Base-by-base conservation (phyloP, 2,888 invertebrate species). In the Coremacera marginata region DNA sequence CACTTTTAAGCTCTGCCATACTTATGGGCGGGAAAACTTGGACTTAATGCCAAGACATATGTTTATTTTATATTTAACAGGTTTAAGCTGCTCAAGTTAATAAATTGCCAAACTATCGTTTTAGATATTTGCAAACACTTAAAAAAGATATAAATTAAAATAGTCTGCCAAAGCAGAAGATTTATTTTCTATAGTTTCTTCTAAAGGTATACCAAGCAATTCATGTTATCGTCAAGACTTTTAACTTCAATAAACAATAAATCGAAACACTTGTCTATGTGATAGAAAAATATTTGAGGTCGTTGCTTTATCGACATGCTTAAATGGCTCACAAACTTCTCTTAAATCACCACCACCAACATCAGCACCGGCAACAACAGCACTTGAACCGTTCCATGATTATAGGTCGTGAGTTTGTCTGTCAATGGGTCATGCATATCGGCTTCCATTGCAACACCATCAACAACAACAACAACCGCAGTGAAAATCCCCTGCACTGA, bases 341-440 rank as follows among this genome's bases (percentile, higher is more conserved):
- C 19, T 14, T 27, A 7, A 1, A 2, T 31, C 52, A 52, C 19
- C 52, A 19, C 34, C 27, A 2, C 72, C 37, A 44, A 49, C 19
- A 51, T 3, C 16, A 14, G 51, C 67, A 19, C 37, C 44, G 44
- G 44, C 44, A 44, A 44, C 44, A 44, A 37, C 22, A 57, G 11
- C 44, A 4, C 34, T 31, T 8, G 34, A 22, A 55, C n/a, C 19
- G 7, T 44, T 67, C 37, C 44, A 44, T 67, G 70, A 70, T 70
- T 74, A 82, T 83, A 80, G 82, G 82, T 84, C 84, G 85, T 85
- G 83, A 83, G 82, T 81, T 82, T 82, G 82, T 82, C 87, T 84
- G 84, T 86, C 86, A 86, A 83, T 85, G 82, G 85, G 81, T 84
- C 83, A 83, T 82, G 82, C 57, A 70, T 77, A 79, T 55, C 25